Conservation (phyloP, 2,113 vertebrate genomes). For the Casuarius casuarius region DNA sequence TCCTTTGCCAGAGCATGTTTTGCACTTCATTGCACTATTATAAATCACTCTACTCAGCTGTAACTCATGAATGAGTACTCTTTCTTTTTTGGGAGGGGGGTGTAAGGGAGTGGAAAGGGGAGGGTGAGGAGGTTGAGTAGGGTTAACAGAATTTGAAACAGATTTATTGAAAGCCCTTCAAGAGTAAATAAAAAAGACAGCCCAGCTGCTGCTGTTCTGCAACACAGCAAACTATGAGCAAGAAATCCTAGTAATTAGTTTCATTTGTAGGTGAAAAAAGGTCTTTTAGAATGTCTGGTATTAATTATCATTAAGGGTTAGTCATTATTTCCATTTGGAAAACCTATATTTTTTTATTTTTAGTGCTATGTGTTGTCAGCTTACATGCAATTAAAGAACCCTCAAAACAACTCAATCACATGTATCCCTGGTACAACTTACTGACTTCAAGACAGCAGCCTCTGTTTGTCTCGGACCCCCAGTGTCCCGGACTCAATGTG, state of each 20-base stretch:
- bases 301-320: slow-evolving; percentile 70
- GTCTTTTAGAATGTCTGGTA: slow-evolving; percentile 73
- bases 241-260: slow-evolving; percentile 75
- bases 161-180: slow-evolving; percentile 74
- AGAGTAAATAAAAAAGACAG: slow-evolving; percentile 69
- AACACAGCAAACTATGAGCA: slow-evolving; percentile 23
- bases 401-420: background rate
- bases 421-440: background rate
- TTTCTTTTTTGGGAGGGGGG: slow-evolving; percentile 24
- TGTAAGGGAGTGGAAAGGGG: slow-evolving; percentile 30
- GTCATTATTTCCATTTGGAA: slow-evolving; percentile 68
- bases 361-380: slow-evolving; percentile 20
- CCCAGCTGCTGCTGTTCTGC: slow-evolving; percentile 62
- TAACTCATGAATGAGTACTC: slow-evolving; percentile 74
- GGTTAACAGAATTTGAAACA: slow-evolving; percentile 76
- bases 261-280: slow-evolving; percentile 78
- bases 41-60: slow-evolving; percentile 82
- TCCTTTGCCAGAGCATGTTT: slow-evolving; percentile 63
- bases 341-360: slow-evolving; percentile 63
- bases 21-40: slow-evolving; percentile 67
- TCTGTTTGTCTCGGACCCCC: background rate
- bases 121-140: slow-evolving; percentile 52
- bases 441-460: background rate
- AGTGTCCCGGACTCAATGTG: background rate
- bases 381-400: slow-evolving; percentile 23